Evolutionary conservation across 2,113 vertebrate genomes (phyloP), one percentile per base, ranked within the genome.

Genomic region (Bucco capensis): DNA sequence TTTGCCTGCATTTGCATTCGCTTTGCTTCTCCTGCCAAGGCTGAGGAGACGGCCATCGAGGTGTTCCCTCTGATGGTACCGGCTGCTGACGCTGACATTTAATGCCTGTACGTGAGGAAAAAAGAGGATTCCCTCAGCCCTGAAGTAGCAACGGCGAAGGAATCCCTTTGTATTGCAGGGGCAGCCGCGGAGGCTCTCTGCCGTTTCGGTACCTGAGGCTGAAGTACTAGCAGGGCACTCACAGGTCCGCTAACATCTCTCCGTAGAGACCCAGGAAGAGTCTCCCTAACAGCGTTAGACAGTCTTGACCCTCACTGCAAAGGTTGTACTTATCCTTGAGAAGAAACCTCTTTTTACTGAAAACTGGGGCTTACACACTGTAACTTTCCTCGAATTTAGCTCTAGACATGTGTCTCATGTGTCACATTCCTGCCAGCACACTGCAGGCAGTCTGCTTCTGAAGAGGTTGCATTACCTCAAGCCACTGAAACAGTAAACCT

Each of bases 401-500:
- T 86, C 38, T 60, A 57, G 77, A 49, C 28, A 35, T 13, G 2
- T 56, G 49, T 85, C 71, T 75, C 49, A 58, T 27, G 42, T 65
- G 86, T 78, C 90, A 50, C 46, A 57, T 78, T 86, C 33, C 73
- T 62, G 54, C 46, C 67, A 85, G 72, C 44, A 9, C 61, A 12
- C 18, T 28, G 74, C 22, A 79, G 28, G 54, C 86, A 19, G 7
- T 25, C 81, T 76, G 72, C 74, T 90, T 79, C 80, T 79, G 16
- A 86, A 79, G 82, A 92, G 71, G 71, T 28, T 87, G 76, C 14
- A 1, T 84, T 92, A 76, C 86, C 62, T 65, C 65, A 86, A 93
- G 66, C 77, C 88, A 66, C 88, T 28, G 47, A 76, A 96, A 84
- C 86, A 82, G 82, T 90, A 93, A 92, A 72, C 62, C 25, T 76